Evolutionary conservation across 1,140 invertebrate genomes (phyloP).

Genomic region (Cryptotermes secundus): DNA sequence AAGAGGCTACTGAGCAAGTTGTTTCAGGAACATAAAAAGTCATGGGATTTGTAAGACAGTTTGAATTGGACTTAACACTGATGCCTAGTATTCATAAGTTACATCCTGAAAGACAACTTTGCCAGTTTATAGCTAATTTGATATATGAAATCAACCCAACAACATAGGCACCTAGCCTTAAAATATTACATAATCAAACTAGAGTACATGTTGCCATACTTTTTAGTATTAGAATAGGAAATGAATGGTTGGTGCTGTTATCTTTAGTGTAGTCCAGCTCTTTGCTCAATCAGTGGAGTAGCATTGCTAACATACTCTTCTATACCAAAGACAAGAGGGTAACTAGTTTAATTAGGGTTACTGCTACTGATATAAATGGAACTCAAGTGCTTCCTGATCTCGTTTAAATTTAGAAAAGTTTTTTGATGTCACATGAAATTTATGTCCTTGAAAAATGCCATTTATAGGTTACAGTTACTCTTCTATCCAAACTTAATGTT

Average conservation of each 20-base stretch:
- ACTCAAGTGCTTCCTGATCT: not conserved
- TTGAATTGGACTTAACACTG: too few species aligned
- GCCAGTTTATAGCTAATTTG: too few species aligned
- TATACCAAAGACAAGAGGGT: not conserved
- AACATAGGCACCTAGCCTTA: not conserved
- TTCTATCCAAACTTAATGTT: too few species aligned
- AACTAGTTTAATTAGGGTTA: not conserved
- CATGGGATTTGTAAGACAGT: too few species aligned
- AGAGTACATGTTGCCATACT: not conserved
- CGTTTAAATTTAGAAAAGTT: not conserved
- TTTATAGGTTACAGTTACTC: too few species aligned
- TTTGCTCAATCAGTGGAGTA: slow-evolving; percentile 10
- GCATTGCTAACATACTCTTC: not conserved
- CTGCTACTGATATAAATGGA: not conserved
- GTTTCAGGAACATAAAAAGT: too few species aligned
- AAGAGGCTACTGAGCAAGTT: too few species aligned
- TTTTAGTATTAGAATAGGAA: not conserved
- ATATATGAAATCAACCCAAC: too few species aligned
- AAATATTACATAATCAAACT: not conserved
- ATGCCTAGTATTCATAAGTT: too few species aligned
- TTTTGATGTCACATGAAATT: too few species aligned
- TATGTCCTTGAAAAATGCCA: too few species aligned
- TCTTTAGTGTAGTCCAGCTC: not conserved
- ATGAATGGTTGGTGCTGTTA: not conserved
- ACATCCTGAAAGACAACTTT: too few species aligned